Evolutionary conservation across 2,113 vertebrate species (phyloP).

Genomic region (Cryptomyrus ogoouensis): DNA sequence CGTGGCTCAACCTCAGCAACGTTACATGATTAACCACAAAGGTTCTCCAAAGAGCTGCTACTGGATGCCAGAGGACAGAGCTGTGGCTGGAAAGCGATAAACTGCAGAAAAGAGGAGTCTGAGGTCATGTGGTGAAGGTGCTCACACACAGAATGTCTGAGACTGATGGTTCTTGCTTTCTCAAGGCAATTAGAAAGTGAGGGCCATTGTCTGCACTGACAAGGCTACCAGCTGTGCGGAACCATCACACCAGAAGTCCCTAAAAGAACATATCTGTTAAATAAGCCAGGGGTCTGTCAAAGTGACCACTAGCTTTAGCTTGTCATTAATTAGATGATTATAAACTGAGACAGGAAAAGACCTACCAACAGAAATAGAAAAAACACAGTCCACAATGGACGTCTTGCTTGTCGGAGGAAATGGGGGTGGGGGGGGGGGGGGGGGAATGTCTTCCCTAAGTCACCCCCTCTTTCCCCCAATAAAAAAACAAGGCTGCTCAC

Average conservation of each 20-base stretch:
- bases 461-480: neutral
- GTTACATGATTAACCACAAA: neutral
- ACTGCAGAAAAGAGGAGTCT: neutral
- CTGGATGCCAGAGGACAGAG: neutral
- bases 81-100: neutral
- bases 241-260: neutral
- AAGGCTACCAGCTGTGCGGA: neutral
- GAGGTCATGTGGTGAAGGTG: neutral
- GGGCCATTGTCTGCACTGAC: neutral
- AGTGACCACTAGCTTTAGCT: neutral
- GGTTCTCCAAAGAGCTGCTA: neutral
- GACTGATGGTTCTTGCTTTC: neutral
- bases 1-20: neutral
- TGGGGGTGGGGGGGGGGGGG: neutral
- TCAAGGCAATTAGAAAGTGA: neutral
- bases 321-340: neutral
- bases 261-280: neutral
- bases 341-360: neutral
- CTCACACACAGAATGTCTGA: neutral
- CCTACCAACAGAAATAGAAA: neutral
- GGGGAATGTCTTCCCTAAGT: neutral
- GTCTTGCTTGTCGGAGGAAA: neutral
- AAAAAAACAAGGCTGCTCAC: neutral
- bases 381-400: neutral
- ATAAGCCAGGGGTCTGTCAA: neutral